Evolutionary conservation across 2,888 invertebrate genomes (phyloP).

Genomic region (Sclerodermus sp.): DNA sequence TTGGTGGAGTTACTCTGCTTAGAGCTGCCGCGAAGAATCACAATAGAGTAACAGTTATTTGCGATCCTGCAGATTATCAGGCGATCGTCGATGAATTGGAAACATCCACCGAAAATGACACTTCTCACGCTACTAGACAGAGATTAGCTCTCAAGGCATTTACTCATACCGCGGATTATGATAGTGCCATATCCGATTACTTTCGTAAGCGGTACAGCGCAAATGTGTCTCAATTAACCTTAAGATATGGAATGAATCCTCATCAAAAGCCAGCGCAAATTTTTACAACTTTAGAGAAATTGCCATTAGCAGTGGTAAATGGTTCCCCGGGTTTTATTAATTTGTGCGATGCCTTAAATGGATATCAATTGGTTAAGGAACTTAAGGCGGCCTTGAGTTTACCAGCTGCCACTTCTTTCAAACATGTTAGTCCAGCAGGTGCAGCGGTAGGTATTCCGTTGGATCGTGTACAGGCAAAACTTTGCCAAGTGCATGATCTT

Average conservation of each 20-base stretch:
- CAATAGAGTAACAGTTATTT: conserved; percentile 88
- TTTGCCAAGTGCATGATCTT: conserved; percentile 93
- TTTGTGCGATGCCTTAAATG: conserved; percentile 95
- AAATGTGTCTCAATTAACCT: conserved; percentile 75
- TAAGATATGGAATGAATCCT: conserved; percentile 97
- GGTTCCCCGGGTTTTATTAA: conserved; percentile 98
- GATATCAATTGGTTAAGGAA: conserved; percentile 94
- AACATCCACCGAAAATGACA: conserved; percentile 67
- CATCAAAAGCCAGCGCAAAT: conserved; percentile 96
- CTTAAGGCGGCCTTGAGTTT: conserved; percentile 75
- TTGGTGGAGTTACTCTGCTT: conserved; percentile 92
- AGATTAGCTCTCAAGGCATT: conserved; percentile 89
- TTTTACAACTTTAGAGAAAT: conserved; percentile 74
- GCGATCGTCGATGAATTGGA: conserved; percentile 74
- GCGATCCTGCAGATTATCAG: conserved; percentile 87
- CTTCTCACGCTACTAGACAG: conserved; percentile 75
- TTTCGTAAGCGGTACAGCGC: conserved; percentile 88
- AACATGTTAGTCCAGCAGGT: conserved; percentile 97
- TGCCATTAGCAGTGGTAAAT: conserved; percentile 88
- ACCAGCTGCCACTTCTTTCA: conserved; percentile 95
- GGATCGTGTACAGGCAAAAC: conserved; percentile 73
- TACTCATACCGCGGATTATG: conserved; percentile 94
- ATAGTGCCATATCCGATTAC: conserved; percentile 91
- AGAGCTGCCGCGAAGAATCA: conserved; percentile 98
- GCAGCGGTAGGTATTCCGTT: conserved; percentile 90